phyloP scores from a whole-genome alignment of 2,797 vertebrate species.

The Muraenolepis orangiensis region DNA sequence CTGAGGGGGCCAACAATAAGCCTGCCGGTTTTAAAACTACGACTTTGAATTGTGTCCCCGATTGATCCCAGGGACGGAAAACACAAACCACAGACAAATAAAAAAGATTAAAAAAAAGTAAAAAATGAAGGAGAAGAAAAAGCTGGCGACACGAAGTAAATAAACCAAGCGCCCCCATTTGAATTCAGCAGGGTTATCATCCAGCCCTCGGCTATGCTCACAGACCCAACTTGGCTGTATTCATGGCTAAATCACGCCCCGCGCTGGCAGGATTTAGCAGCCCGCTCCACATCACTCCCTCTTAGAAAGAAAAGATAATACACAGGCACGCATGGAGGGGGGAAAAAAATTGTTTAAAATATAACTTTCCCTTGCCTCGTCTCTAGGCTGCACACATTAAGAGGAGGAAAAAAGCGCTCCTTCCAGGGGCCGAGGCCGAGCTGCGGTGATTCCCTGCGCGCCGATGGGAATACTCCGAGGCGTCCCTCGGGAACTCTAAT shows the following conservation, averaged over 20 bases:
- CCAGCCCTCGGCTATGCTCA: slow-evolving; percentile 34
- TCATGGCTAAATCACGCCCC: slow-evolving; percentile 50
- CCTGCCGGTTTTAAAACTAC: slow-evolving; percentile 38
- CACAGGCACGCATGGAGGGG: slow-evolving; percentile 2
- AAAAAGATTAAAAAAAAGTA: slow-evolving; percentile 27
- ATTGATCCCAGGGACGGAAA: slow-evolving; percentile 42
- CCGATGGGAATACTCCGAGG: slow-evolving; percentile 40
- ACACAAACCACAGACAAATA: slow-evolving; percentile 47
- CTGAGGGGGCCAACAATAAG: slow-evolving; percentile 26
- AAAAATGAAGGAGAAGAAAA: slow-evolving; percentile 2
- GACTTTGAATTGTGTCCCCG: slow-evolving; percentile 45
- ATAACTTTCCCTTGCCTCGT: slow-evolving; percentile 20
- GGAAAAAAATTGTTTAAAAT: too few relatives aligned
- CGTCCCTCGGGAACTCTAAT: slow-evolving; percentile 64
- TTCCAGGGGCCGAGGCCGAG: slow-evolving; percentile 19
- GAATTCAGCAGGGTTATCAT: slow-evolving; percentile 37
- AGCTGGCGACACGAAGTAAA: slow-evolving; percentile 44
- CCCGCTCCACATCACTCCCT: slow-evolving; percentile 31
- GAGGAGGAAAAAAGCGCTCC: slow-evolving; percentile 41
- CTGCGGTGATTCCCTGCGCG: slow-evolving; percentile 51
- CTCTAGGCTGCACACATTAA: slow-evolving; percentile 36
- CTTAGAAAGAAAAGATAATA: slow-evolving; percentile 6
- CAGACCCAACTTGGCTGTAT: slow-evolving; percentile 25
- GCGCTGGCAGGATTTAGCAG: slow-evolving; percentile 31
- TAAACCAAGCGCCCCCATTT: slow-evolving; percentile 40